Evolutionary conservation across 2,888 invertebrate genomes (phyloP).

Genomic region (Aphidius colemani): DNA sequence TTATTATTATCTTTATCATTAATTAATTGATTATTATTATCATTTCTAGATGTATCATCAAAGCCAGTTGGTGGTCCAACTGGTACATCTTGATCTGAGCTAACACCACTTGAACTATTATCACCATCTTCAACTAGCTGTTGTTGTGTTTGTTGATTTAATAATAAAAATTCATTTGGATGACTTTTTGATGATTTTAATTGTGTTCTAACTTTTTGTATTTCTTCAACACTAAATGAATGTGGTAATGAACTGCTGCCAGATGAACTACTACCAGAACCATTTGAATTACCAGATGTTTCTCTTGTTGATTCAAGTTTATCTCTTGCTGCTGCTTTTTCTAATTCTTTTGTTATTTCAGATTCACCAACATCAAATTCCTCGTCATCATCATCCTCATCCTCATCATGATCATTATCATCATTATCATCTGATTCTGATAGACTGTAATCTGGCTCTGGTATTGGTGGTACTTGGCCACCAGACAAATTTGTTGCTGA

Average conservation of each 20-base stretch:
- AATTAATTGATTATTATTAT: conserved; percentile 54
- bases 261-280: conserved; percentile 67
- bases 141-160: conserved; percentile 55
- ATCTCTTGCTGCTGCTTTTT: conserved; percentile 61
- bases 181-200: conserved; percentile 86
- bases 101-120: conserved; percentile 86
- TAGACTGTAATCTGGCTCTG: conserved; percentile 89
- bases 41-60: conserved; percentile 56
- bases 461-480: conserved; percentile 73
- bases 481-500: conserved; percentile 57
- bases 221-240: conserved; percentile 87
- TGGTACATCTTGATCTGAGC: conserved; percentile 80
- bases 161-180: conserved; percentile 76
- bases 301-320: conserved; percentile 59
- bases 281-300: conserved; percentile 60
- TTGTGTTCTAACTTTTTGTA: conserved; percentile 82
- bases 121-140: conserved; percentile 74
- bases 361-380: conserved; percentile 67
- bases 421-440: conserved; percentile 82
- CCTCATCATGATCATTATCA: conserved; percentile 70
- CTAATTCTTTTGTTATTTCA: conserved; percentile 64
- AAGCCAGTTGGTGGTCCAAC: conserved; percentile 63
- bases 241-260: conserved; percentile 80
- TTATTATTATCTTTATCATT: conserved; percentile 47
- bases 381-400: conserved; percentile 65